phyloP scores from a whole-genome alignment of 2,113 vertebrate genomes.

The Corvus cornix region DNA sequence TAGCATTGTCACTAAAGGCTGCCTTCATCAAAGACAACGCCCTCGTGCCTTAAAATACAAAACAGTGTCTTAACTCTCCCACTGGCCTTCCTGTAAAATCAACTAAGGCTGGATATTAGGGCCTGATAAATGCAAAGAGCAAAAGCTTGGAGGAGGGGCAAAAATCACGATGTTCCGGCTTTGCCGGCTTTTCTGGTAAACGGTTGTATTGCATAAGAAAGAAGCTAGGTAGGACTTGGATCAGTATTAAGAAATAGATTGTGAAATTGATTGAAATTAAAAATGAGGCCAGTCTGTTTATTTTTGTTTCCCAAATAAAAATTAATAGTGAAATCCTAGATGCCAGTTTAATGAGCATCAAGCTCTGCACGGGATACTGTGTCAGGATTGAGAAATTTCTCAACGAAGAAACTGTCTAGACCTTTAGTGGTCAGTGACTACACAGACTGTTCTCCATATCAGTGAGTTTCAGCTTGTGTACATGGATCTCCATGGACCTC shows the following conservation, averaged over 20 bases:
- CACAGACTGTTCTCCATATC: background rate
- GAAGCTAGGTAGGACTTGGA: background rate
- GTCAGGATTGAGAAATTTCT: background rate
- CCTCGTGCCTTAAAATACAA: background rate
- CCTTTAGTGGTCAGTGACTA: background rate
- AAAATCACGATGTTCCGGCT: background rate
- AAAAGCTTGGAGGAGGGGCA: background rate
- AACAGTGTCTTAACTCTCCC: background rate
- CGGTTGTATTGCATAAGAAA: background rate
- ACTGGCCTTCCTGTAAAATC: background rate
- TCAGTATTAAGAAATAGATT: background rate
- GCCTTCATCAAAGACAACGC: background rate
- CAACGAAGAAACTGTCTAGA: background rate
- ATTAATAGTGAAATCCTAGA: background rate
- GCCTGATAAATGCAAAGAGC: background rate
- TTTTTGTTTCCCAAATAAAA: background rate
- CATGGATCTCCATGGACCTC: background rate
- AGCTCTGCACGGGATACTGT: background rate
- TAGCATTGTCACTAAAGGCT: conserved; percentile 1
- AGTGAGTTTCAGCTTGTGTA: background rate
- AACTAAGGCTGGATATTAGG: background rate
- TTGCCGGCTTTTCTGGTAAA: background rate
- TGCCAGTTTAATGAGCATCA: background rate
- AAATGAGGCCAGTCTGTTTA: background rate
- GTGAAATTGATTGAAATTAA: background rate